These are phyloP conservation scores for Cataglyphis hispanica DNA, from an alignment of 1,140 invertebrate species.

Conservation along the genomic window DNA sequence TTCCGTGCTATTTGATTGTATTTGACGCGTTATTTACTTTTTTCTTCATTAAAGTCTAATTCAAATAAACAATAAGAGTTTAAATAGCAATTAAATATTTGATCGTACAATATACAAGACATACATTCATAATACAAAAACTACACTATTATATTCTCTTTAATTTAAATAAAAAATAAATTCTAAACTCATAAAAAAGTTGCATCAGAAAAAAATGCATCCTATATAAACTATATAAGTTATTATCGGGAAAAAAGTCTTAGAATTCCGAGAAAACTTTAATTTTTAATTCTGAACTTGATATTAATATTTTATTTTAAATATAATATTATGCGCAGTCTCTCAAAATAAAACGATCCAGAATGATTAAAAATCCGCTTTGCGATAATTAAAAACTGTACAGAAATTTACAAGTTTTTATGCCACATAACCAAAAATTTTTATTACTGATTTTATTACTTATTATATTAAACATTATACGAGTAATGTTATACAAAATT, in stretches of 20 bases:
- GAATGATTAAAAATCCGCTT: background rate
- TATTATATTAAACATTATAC: constrained; percentile 25
- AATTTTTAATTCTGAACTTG: background rate
- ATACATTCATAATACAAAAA: background rate
- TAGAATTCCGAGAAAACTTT: background rate
- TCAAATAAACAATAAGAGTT: background rate
- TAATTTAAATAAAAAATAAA: constrained; percentile 22
- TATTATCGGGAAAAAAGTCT: background rate
- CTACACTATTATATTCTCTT: background rate
- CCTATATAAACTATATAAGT: background rate
- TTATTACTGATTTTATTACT: too few species aligned
- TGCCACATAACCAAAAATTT: too few species aligned
- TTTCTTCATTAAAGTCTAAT: background rate
- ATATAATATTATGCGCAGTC: background rate
- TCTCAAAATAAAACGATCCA: background rate
- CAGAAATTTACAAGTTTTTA: background rate
- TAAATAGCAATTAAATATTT: constrained; percentile 5
- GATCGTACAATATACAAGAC: too few species aligned
- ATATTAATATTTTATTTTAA: background rate
- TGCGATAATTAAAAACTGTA: background rate
- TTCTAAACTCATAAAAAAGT: background rate
- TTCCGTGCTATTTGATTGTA: background rate
- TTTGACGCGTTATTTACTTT: background rate
- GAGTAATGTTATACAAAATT: constrained; percentile 22
- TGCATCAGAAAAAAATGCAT: background rate